These are phyloP conservation scores for Mactra quadrangularis DNA, from an alignment of 1,140 invertebrate species.

Conservation along the genomic window DNA sequence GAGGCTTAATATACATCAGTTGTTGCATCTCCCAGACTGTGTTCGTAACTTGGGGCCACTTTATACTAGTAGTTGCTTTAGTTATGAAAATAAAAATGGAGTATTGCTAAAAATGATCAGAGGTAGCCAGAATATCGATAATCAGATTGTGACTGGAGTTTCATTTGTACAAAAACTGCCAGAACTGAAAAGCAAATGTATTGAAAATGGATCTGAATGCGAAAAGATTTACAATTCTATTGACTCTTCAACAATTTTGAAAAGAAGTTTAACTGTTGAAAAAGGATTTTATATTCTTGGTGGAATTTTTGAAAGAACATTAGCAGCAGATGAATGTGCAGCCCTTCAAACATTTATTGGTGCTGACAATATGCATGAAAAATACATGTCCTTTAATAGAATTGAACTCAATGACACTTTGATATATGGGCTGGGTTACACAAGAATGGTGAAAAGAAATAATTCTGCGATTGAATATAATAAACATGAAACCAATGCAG, in stretches of 20 bases:
- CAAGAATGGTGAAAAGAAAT: conserved; percentile 16
- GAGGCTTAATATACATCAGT: conserved; percentile 63
- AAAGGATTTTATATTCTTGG: conserved; percentile 27
- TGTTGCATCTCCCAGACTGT: conserved; percentile 63
- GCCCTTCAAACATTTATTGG: conserved; percentile 10
- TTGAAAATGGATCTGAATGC: conserved; percentile 12
- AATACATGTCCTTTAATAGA: conserved; percentile 8
- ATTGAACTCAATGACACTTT: conserved; percentile 19
- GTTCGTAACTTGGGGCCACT: conserved; percentile 66
- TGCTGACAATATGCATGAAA: neutral
- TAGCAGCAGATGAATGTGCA: conserved; percentile 6
- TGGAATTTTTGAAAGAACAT: conserved; percentile 5
- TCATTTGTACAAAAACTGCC: conserved; percentile 61
- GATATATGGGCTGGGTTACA: neutral
- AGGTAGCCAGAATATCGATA: conserved; percentile 62
- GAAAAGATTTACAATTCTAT: conserved; percentile 23
- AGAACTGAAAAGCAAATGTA: conserved; percentile 39
- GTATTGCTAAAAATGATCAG: conserved; percentile 56
- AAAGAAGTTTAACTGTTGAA: conserved; percentile 16
- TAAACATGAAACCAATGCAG: neutral
- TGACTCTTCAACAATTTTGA: neutral
- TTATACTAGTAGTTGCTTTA: conserved; percentile 63
- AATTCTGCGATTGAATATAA: neutral
- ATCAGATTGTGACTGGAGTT: conserved; percentile 58
- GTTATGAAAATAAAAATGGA: conserved; percentile 65